Evolutionary conservation across 1,140 invertebrate genomes (phyloP).

Genomic region (Parasteatoda tepidariorum): DNA sequence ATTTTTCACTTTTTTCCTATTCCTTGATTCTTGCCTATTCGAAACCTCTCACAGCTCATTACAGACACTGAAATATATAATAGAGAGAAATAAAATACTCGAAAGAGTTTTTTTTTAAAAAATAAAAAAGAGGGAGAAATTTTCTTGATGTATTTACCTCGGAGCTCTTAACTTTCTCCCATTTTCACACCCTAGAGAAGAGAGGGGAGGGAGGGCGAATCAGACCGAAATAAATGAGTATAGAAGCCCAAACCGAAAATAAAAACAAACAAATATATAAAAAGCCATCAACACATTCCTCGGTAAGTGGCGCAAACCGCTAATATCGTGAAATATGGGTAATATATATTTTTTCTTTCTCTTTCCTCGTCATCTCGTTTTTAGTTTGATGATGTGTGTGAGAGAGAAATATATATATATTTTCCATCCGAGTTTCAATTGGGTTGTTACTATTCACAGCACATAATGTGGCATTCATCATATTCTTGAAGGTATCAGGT

Average conservation of each 20-base stretch:
- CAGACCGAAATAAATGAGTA: neutral
- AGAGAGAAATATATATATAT: neutral
- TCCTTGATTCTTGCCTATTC: too few relatives aligned
- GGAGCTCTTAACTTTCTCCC: too few relatives aligned
- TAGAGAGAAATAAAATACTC: too few relatives aligned
- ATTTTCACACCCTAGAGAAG: too few relatives aligned
- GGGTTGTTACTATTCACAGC: constrained; percentile 36
- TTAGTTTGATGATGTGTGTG: neutral
- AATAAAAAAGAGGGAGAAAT: too few relatives aligned
- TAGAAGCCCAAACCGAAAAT: neutral
- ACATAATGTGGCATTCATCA: constrained; percentile 43
- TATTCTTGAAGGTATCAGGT: constrained; percentile 15
- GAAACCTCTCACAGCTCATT: too few relatives aligned
- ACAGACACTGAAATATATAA: too few relatives aligned
- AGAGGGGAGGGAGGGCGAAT: too few relatives aligned
- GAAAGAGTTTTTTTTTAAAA: too few relatives aligned
- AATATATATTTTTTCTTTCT: constrained; percentile 24
- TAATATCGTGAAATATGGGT: constrained; percentile 27
- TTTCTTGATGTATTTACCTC: constrained; percentile 25
- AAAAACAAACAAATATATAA: neutral
- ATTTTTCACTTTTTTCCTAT: too few relatives aligned
- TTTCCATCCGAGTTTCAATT: constrained; percentile 12
- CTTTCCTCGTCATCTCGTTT: neutral
- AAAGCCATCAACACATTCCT: neutral
- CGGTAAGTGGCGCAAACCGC: constrained; percentile 14